A percentile compares a stretch with the other conserved stretches of the same genome.
Evolutionary conservation across 1,140 invertebrate species (phyloP).

Genomic region (Sycophaga agraensis): DNA sequence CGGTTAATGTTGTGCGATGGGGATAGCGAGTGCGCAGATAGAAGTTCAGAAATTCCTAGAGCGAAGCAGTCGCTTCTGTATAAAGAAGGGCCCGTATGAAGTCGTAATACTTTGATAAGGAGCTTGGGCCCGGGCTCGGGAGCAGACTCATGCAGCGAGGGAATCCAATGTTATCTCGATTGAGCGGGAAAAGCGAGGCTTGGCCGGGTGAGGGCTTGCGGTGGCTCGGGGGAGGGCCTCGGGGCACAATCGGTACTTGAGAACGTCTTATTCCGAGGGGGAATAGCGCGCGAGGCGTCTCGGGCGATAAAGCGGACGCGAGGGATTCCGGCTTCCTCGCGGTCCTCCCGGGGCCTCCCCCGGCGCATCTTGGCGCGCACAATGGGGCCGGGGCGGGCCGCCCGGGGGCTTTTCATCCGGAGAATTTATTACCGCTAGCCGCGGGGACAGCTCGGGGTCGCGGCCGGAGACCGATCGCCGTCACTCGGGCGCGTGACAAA

Average conservation of each 20-base stretch:
- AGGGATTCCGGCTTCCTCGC: constrained; percentile 30
- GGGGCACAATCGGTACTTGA: constrained; percentile 13
- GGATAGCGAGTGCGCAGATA: too few relatives aligned
- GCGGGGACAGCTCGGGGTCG: not conserved
- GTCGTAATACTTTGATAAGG: not conserved
- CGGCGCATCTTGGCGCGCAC: not conserved
- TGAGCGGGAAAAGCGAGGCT: not conserved
- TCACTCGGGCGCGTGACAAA: constrained; percentile 52
- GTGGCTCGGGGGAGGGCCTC: not conserved
- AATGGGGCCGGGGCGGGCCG: too few relatives aligned
- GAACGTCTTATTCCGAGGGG: constrained; percentile 27
- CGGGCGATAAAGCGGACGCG: not conserved
- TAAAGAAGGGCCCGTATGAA: too few relatives aligned
- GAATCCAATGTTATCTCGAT: constrained; percentile 14
- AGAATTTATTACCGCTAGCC: constrained; percentile 39
- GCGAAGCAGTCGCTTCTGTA: too few relatives aligned
- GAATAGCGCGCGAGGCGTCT: constrained; percentile 10
- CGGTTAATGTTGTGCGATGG: too few relatives aligned
- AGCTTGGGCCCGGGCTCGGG: not conserved
- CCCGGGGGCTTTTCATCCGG: constrained; percentile 33
- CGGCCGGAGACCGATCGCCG: constrained; percentile 33
- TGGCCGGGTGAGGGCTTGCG: too few relatives aligned
- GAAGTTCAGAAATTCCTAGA: too few relatives aligned
- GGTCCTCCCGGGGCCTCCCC: constrained; percentile 4
- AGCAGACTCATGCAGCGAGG: too few relatives aligned